Base-by-base conservation (phyloP, 2,888 invertebrate species). In the Acrobasis suavella region DNA sequence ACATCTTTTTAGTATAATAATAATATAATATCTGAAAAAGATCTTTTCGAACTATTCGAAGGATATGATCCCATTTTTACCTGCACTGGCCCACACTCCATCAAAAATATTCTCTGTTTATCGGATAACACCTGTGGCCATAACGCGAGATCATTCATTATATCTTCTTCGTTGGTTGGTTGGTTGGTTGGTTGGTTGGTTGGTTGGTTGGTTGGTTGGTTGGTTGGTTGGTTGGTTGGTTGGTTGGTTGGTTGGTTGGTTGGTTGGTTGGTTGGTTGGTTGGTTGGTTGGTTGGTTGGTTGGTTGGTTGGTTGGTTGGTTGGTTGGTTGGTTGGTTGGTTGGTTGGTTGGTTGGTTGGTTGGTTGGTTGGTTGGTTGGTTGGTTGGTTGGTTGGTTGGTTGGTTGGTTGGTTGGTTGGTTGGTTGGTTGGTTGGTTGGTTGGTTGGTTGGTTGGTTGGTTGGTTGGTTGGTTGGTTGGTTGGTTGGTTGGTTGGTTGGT, bases 151-250 rank as follows among this genome's bases (percentile, higher is more conserved):
- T 38, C 7, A 9, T 8, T 38, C 38, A n/a, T n/a, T n/a, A n/a
- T n/a, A n/a, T n/a, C n/a, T n/a, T n/a, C n/a, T n/a, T n/a, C 1
- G 22, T 22, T 22, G 22, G 22, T 22, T 22, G 22, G 22, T 22
- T 22, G 22, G 22, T 22, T 22, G 22, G 22, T 22, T 39, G 39
- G 39, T 39, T 39, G 39, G 39, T 39, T 39, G 17, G 10, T 22
- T 52, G 52, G 17, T 22, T 52, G 17, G 22, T 39, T 17, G 46
- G 17, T 49, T 59, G 59, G 59, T 49, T 59, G 59, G 59, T 49
- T 59, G 59, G 59, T 49, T 59, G 59, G 59, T 49, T 59, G 59
- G 59, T 49, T 59, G 59, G 59, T 49, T 59, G 59, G 59, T 49
- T 59, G 59, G 59, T 49, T 59, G 59, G 59, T 49, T 59, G 59